A percentile compares a stretch with the other conserved stretches of the same genome.
Conservation (phyloP, 1,140 invertebrate species). For the Coenobita brevimanus region DNA sequence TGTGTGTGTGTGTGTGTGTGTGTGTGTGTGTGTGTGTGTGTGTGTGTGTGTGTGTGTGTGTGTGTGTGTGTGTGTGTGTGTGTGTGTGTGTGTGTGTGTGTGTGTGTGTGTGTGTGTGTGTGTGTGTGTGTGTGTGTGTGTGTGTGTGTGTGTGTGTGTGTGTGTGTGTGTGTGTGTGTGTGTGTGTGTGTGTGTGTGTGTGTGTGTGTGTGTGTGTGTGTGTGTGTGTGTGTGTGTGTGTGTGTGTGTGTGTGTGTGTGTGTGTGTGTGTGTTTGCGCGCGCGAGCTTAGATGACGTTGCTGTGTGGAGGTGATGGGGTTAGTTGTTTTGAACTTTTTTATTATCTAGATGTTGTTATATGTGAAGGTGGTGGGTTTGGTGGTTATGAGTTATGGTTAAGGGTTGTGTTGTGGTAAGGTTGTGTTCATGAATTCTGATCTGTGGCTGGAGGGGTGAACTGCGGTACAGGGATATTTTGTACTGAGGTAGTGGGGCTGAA, state of each 20-base stretch:
- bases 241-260: too few relatives aligned
- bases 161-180: not conserved
- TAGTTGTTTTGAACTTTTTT: too few relatives aligned
- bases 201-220: too few relatives aligned
- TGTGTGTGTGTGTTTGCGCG: too few relatives aligned
- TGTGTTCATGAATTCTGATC: too few relatives aligned
- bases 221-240: not conserved
- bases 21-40: conserved; percentile 7
- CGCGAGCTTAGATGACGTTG: not conserved
- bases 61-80: not conserved
- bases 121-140: not conserved
- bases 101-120: not conserved
- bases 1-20: not conserved
- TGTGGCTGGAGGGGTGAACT: too few relatives aligned
- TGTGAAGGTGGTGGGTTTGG: too few relatives aligned
- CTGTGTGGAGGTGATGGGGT: not conserved
- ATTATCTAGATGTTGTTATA: too few relatives aligned
- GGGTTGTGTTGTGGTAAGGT: too few relatives aligned
- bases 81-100: conserved; percentile 3
- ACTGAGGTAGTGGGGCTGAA: too few relatives aligned
- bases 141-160: conserved; percentile 7
- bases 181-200: not conserved
- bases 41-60: conserved; percentile 2
- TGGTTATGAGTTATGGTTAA: too few relatives aligned
- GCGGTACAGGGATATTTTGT: too few relatives aligned